These are phyloP conservation scores for Trichoplusia ni DNA, from an alignment of 1,140 invertebrate genomes.

Conservation along the genomic window DNA sequence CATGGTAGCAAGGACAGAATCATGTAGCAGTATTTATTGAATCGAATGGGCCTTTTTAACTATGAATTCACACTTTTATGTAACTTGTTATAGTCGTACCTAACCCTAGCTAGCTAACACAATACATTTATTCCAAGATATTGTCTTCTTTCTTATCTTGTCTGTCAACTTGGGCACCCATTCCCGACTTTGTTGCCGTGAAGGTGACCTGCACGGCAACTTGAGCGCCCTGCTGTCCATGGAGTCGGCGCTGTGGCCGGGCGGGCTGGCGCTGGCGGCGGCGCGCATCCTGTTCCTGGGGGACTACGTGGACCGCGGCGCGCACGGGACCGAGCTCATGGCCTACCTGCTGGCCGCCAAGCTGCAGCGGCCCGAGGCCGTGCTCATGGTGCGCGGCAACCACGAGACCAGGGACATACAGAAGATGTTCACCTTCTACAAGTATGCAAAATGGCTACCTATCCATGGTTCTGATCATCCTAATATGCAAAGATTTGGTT, in stretches of 20 bases:
- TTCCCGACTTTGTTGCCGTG: too few species aligned
- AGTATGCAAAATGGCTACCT: too few species aligned
- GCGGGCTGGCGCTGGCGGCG: slow-evolving; percentile 56
- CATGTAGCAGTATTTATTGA: too few species aligned
- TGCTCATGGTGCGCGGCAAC: slow-evolving; percentile 85
- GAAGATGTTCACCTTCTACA: slow-evolving; percentile 87
- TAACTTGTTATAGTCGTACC: neutral
- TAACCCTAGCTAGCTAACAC: too few species aligned
- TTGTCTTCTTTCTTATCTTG: too few species aligned
- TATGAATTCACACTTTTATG: neutral
- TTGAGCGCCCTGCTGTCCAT: slow-evolving; percentile 71
- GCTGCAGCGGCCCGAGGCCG: slow-evolving; percentile 83
- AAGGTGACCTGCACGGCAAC: slow-evolving; percentile 81
- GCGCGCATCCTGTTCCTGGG: slow-evolving; percentile 83
- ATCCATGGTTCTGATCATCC: too few species aligned
- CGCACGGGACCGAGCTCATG: slow-evolving; percentile 84
- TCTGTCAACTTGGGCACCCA: too few species aligned
- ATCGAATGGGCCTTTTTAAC: neutral
- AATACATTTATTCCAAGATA: too few species aligned
- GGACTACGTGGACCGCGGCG: slow-evolving; percentile 87
- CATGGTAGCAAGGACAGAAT: too few species aligned
- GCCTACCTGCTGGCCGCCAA: slow-evolving; percentile 86
- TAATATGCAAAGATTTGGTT: too few species aligned
- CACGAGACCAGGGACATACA: slow-evolving; percentile 87
- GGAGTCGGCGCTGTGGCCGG: slow-evolving; percentile 75